Conservation (phyloP, 2,113 vertebrate species). For the Procavia capensis region DNA sequence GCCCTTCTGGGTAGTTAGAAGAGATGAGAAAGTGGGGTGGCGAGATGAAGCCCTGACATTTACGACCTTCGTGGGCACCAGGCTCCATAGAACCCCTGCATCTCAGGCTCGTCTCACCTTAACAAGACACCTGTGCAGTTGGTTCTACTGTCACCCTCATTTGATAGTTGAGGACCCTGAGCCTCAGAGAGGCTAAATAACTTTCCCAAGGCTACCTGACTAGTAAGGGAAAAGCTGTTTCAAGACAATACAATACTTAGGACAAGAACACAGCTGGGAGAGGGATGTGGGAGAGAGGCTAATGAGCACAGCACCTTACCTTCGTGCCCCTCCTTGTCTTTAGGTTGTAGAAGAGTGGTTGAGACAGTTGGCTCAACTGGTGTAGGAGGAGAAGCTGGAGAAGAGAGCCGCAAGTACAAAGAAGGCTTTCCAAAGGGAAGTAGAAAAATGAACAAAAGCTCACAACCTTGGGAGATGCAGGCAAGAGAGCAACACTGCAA, state of each 20-base stretch:
- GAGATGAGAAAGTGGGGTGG: background rate
- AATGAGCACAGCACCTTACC: background rate
- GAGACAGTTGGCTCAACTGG: background rate
- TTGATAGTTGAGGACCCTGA: background rate
- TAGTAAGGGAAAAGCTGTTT: background rate
- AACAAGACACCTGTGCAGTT: background rate
- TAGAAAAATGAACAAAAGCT: conserved; percentile 39
- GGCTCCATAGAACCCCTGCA: accelerated
- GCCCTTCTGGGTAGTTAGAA: background rate
- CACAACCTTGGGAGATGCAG: background rate
- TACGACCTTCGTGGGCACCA: accelerated
- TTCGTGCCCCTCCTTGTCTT: conserved; percentile 31
- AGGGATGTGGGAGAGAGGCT: background rate
- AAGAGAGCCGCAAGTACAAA: conserved; percentile 1
- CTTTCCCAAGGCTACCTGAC: background rate
- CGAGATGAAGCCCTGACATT: background rate
- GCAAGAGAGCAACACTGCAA: conserved; percentile 33
- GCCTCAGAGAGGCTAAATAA: background rate
- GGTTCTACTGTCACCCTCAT: background rate
- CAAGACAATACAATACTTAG: background rate
- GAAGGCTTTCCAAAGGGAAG: conserved; percentile 4
- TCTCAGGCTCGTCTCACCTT: background rate
- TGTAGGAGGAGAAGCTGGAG: background rate
- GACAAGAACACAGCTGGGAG: background rate
- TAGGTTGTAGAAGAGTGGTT: background rate